These are phyloP conservation scores for Porites rus DNA, from an alignment of 92 coral and sea anemone genomes.

Conservation along the genomic window DNA sequence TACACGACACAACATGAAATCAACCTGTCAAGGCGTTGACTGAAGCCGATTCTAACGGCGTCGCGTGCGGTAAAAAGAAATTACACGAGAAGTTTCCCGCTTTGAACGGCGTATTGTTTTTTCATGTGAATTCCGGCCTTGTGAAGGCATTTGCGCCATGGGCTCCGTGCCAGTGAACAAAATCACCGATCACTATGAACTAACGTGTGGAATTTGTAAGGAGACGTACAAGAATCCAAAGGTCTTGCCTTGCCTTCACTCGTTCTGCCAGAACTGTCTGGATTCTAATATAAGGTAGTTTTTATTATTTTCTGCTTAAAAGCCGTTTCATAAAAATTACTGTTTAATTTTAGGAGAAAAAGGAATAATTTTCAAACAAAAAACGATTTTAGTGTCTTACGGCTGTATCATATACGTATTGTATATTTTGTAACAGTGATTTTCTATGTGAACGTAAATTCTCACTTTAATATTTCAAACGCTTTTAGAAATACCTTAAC, in stretches of 20 bases:
- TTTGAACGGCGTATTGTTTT: background rate
- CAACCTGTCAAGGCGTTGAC: conserved; percentile 39
- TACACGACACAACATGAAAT: conserved; percentile 10
- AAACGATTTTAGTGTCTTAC: background rate
- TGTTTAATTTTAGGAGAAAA: no score
- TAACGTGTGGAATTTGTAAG: conserved; percentile 83
- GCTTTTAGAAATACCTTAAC: background rate
- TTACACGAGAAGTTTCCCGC: background rate
- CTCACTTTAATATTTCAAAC: background rate
- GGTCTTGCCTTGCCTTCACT: conserved; percentile 88
- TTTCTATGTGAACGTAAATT: background rate
- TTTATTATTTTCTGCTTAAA: background rate
- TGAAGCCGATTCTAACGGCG: background rate
- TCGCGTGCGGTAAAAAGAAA: background rate
- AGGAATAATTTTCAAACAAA: no score
- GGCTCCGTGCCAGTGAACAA: conserved; percentile 82
- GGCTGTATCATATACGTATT: background rate
- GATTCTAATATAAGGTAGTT: conserved; percentile 82
- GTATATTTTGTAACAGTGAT: background rate
- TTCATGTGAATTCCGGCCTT: conserved; percentile 13
- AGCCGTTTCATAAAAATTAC: background rate
- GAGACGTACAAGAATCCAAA: conserved; percentile 86
- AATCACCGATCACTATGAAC: conserved; percentile 82
- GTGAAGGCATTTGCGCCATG: conserved; percentile 43
- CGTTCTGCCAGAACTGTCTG: conserved; percentile 85